Base-by-base conservation (phyloP, 2,113 vertebrate genomes). In the Sterrhoptilus dennistouni region DNA sequence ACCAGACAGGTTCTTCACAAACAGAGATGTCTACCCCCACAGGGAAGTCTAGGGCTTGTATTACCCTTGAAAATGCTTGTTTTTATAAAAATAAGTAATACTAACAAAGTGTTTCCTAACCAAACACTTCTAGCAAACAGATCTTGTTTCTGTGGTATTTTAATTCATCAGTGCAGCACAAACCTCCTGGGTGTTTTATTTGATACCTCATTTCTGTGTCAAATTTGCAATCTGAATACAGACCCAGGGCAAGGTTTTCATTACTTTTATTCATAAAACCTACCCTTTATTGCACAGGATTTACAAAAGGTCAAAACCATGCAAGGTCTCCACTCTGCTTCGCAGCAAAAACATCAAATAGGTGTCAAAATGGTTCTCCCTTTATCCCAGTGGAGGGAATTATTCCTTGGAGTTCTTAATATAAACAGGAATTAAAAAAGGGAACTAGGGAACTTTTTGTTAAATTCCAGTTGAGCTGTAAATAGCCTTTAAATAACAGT, bases 1-100 rank as follows among this genome's bases (percentile, higher is more conserved):
- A 97, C 49, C 57, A 94, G 84, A 92, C 66, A 95, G 80, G 60
- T 93, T 59, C 57, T 59, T 59, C 57, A 59, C 57, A 36, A 93
- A 68, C 94, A 97, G 89, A 97, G 94, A 94, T 96, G 87, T 83
- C 88, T 93, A 77, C 57, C 76, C 83, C 69, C 81, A 77, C 9
- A 79, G 61, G 89, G 54, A 93, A 69, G 54, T 87, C 74, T 56
- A 53, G 59, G 83, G 69, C 83, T 92, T 93, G 65, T 74, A 78
- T 95, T 93, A 66, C 60, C 87, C 85, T 94, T 94, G 82, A 69
- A 87, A 82, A 89, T 44, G 84, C 87, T 95, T 80, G 79, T 47
- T 70, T 96, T 91, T 94, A 93, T 83, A 83, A 89, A 95, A 96
- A 61, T 78, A 92, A 90, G 59, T 60, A 89, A 91, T 63, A 83